These are phyloP conservation scores for Mythimna ferrago DNA, from an alignment of 2,888 invertebrate species.

Conservation along the genomic window DNA sequence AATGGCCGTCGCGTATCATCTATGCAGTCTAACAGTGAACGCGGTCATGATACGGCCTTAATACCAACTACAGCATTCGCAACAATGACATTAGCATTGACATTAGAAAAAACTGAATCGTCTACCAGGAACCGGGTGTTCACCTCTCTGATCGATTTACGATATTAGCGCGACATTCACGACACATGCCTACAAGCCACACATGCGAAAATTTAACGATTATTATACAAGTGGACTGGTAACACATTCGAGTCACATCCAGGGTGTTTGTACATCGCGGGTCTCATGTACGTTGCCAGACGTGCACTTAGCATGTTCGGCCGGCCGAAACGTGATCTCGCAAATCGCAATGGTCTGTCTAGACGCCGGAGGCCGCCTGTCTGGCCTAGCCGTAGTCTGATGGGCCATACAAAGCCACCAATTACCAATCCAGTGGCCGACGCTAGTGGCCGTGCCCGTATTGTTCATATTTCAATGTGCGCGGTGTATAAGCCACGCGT, in stretches of 20 bases:
- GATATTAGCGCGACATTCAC: conserved; percentile 10
- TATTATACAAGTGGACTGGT: conserved; percentile 29
- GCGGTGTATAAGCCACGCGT: conserved; percentile 40
- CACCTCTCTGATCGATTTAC: conserved; percentile 25
- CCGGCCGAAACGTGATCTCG: conserved; percentile 88
- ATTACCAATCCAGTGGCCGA: conserved; percentile 76
- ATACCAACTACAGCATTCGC: too few relatives aligned
- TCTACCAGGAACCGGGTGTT: conserved; percentile 17
- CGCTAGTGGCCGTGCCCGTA: conserved; percentile 64
- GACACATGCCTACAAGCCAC: conserved; percentile 7
- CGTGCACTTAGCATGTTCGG: conserved; percentile 88
- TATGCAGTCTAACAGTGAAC: too few relatives aligned
- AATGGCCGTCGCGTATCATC: too few relatives aligned
- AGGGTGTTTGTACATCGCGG: conserved; percentile 66
- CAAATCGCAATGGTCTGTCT: conserved; percentile 84
- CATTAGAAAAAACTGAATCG: not conserved
- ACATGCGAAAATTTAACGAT: conserved; percentile 20
- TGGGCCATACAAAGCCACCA: conserved; percentile 81
- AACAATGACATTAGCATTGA: too few relatives aligned
- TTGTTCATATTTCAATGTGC: conserved; percentile 69
- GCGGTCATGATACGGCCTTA: too few relatives aligned
- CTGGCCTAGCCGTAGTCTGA: conserved; percentile 77
- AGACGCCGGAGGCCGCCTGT: conserved; percentile 84
- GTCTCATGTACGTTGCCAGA: conserved; percentile 79
- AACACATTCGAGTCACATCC: conserved; percentile 65